Conservation (phyloP, 92 coral and sea anemone species). For the Pocillopora grandis region DNA sequence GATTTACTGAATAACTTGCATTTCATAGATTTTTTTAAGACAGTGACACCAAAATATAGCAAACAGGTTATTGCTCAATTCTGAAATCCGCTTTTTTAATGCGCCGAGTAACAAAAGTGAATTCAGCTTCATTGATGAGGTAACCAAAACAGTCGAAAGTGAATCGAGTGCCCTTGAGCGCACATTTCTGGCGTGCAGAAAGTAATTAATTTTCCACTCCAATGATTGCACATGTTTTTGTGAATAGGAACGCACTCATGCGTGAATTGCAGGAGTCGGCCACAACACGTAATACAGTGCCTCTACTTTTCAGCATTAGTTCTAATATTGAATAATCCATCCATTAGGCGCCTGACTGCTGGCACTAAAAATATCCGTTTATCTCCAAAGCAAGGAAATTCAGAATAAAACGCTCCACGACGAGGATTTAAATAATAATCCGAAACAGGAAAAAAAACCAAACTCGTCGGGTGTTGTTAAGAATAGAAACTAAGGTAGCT, state of each 20-base stretch:
- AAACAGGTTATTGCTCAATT: not conserved
- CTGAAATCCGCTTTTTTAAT: not conserved
- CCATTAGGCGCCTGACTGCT: slow-evolving; percentile 25
- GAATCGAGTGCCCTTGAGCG: slow-evolving; percentile 7
- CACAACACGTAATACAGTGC: slow-evolving; percentile 11
- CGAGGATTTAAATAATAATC: not conserved
- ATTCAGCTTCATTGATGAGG: not conserved
- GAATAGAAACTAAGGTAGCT: not conserved
- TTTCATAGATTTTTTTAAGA: not conserved
- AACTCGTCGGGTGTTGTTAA: slow-evolving; percentile 4
- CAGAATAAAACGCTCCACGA: not conserved
- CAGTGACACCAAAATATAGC: not conserved
- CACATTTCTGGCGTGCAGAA: slow-evolving; percentile 24
- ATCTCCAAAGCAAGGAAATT: not conserved
- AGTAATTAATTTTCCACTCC: slow-evolving; percentile 43
- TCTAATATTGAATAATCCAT: slow-evolving; percentile 21
- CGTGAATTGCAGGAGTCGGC: slow-evolving; percentile 35
- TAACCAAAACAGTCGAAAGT: not conserved
- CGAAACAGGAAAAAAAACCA: slow-evolving; percentile 43
- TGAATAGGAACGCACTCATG: slow-evolving; percentile 33
- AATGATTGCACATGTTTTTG: slow-evolving; percentile 35
- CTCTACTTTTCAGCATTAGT: not conserved
- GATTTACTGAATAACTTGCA: not conserved
- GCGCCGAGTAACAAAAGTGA: not conserved
- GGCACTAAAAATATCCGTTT: not conserved